Conservation (phyloP, 2,797 vertebrate genomes). For the Luscinia megarhynchos region DNA sequence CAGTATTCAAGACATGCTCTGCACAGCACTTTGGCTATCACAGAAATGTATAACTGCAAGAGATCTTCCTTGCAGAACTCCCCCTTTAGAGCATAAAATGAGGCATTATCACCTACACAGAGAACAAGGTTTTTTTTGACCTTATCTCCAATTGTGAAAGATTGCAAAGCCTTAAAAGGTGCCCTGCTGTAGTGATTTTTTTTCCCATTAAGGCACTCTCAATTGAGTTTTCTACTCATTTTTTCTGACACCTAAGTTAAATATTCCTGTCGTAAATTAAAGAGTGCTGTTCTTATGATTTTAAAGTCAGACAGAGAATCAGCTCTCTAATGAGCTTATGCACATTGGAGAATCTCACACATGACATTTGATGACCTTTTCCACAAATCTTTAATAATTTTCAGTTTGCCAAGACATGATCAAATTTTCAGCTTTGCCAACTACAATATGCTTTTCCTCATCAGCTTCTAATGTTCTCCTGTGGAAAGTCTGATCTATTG, state of each 20-base stretch:
- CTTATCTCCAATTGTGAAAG: neutral
- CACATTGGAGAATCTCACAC: neutral
- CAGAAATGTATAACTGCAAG: neutral
- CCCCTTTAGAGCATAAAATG: fast-evolving
- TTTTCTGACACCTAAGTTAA: neutral
- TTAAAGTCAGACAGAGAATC: neutral
- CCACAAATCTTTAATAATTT: neutral
- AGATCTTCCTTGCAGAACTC: neutral
- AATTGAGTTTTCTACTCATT: neutral
- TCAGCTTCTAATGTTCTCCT: neutral
- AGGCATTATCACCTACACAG: neutral
- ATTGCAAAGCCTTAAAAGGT: neutral
- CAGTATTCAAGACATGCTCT: neutral
- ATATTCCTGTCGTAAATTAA: neutral
- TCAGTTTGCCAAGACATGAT: neutral
- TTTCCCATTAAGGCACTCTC: neutral
- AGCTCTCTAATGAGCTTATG: neutral
- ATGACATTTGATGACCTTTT: neutral
- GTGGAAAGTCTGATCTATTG: neutral
- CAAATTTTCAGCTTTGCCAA: neutral
- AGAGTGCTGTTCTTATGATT: neutral
- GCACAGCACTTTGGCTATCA: neutral
- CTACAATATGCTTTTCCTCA: neutral
- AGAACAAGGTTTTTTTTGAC: neutral
- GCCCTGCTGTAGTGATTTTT: neutral